Base-by-base conservation (phyloP, 2,888 invertebrate genomes). In the Ophion ellenae region DNA sequence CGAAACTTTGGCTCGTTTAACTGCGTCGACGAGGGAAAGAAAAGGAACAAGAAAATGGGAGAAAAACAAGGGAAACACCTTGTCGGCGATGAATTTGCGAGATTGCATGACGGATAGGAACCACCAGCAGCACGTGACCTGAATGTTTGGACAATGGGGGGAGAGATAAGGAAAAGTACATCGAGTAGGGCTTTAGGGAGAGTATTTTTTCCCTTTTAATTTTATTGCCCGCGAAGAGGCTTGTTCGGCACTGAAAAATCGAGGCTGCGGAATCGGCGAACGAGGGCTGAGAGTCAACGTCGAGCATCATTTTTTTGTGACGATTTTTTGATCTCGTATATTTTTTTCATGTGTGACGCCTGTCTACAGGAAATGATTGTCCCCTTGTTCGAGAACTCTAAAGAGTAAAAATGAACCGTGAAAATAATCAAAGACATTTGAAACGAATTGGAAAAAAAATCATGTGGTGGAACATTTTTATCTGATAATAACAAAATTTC, bases 61-160 rank as follows among this genome's bases (percentile, higher is more conserved):
- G 57, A n/a, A 11, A 36, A 69, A 36, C 32, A 20, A 59, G 59
- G n/a, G 28, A n/a, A 11, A 69, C 66, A 17, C 69, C 63, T 64
- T 24, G 20, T 82, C 36, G 36, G 69, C 32, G 6, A 63, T 45
- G 64, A 36, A 78, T 14, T 76, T 69, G 45, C 77, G 61, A 80
- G 73, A 83, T 85, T 85, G 77, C 57, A 80, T 81, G 36, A 83
- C 45, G 69, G 69, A 83, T 80, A 79, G 69, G 81, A 81, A 83
- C 83, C 81, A 83, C 47, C 66, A 83, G 76, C 73, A 73, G 85
- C 67, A 20, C 63, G 76, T 80, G 83, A 83, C 73, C 80, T 80
- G 80, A 84, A 82, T 45, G 69, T 79, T 79, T 77, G 24, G 61
- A 71, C 53, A 61, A 67, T 71, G 59, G 36, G 67, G 67, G 61